A percentile compares a stretch with the other conserved stretches of the same genome.
These are phyloP conservation scores for Neomorphus geoffroyi DNA, from an alignment of 2,797 vertebrate species.

Conservation along the genomic window DNA sequence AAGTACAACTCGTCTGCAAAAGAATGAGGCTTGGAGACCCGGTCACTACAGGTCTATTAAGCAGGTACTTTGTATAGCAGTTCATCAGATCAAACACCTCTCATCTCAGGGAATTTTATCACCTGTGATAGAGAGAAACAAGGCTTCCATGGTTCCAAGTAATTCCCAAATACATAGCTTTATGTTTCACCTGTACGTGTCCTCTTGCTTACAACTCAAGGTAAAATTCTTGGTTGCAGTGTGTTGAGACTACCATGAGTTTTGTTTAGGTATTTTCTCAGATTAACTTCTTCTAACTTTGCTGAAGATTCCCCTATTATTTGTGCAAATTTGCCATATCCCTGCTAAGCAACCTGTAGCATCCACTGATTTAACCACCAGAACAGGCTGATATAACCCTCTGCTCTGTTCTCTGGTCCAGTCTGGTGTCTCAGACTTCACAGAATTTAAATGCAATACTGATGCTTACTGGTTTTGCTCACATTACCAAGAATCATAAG, in stretches of 20 bases:
- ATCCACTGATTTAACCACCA: not conserved
- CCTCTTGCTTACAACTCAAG: not conserved
- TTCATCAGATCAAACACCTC: not conserved
- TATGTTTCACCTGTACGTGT: not conserved
- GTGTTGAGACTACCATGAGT: not conserved
- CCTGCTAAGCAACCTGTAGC: not conserved
- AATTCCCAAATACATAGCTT: conserved; percentile 36
- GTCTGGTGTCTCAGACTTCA: not conserved
- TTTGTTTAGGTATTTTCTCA: not conserved
- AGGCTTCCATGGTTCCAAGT: not conserved
- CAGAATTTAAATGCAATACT: not conserved
- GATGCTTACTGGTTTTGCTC: not conserved
- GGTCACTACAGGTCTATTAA: not conserved
- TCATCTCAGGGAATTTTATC: not conserved
- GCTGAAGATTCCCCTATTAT: not conserved
- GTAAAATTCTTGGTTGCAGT: conserved; percentile 20
- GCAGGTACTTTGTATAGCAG: not conserved
- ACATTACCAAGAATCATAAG: not conserved
- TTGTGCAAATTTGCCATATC: not conserved
- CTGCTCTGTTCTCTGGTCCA: not conserved
- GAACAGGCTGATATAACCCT: not conserved
- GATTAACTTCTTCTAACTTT: not conserved
- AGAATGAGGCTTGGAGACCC: not conserved
- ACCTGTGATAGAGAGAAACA: not conserved
- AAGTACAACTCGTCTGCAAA: not conserved